phyloP scores from a whole-genome alignment of 2,888 invertebrate species.

The Acronicta alni region DNA sequence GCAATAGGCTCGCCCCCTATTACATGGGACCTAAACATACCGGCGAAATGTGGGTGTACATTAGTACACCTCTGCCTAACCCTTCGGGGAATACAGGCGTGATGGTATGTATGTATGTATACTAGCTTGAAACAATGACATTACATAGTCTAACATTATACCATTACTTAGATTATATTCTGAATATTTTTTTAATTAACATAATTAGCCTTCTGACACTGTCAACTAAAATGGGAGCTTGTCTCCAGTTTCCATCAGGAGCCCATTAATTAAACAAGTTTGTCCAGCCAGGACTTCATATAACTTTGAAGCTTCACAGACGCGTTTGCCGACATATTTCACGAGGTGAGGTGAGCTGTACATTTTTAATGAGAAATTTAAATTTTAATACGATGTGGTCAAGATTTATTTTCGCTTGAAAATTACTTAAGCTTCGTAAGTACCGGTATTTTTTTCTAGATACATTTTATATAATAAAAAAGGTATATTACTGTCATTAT shows the following conservation, averaged over 20 bases:
- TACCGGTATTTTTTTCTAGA: background rate
- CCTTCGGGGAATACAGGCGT: no score
- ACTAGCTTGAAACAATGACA: no score
- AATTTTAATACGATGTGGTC: conserved; percentile 15
- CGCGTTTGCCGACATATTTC: conserved; percentile 19
- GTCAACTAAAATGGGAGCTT: conserved; percentile 6
- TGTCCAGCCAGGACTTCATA: conserved; percentile 23
- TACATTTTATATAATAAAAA: background rate
- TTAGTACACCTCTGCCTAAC: no score
- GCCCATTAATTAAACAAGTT: conserved; percentile 30
- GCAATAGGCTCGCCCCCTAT: no score
- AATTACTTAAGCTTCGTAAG: background rate
- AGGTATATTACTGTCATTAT: no score
- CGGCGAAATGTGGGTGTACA: no score
- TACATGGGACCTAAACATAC: no score
- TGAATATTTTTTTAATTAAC: no score
- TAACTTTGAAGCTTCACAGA: conserved; percentile 19
- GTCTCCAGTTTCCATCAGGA: background rate
- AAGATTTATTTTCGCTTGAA: background rate
- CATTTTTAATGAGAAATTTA: conserved; percentile 45
- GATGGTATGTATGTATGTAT: no score
- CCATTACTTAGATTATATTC: no score
- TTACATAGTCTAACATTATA: no score
- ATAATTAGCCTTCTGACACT: background rate
- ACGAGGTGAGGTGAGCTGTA: conserved; percentile 17